Conservation (phyloP, 2,797 vertebrate species). For the Okamejei kenojei region DNA sequence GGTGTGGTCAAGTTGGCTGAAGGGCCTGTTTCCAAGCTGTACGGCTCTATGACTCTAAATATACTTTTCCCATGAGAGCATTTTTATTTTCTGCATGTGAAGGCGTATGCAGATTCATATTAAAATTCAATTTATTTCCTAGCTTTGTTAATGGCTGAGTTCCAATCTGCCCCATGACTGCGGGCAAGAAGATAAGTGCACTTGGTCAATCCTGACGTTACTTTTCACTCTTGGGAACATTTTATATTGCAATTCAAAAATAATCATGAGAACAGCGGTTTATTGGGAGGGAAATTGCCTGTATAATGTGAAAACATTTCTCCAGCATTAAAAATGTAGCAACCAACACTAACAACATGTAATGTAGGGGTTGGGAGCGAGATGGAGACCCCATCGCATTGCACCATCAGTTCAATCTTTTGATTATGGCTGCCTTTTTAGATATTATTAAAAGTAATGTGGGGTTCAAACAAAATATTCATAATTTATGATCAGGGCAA, state of each 20-base stretch:
- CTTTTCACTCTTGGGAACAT: neutral
- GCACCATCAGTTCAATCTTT: neutral
- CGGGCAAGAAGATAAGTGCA: neutral
- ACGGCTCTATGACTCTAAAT: neutral
- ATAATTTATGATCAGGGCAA: neutral
- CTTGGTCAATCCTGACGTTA: conserved; percentile 7
- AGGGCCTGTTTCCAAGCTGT: no score
- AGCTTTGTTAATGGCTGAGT: neutral
- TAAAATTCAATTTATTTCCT: neutral
- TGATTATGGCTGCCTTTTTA: neutral
- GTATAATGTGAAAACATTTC: neutral
- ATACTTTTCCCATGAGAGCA: neutral
- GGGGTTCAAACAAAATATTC: neutral
- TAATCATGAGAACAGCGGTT: neutral
- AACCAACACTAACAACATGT: neutral
- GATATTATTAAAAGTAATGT: neutral
- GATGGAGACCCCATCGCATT: no score
- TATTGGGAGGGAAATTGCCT: neutral
- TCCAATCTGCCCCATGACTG: neutral
- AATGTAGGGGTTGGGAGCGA: neutral
- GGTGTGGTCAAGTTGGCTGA: no score
- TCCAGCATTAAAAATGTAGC: neutral
- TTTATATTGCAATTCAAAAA: neutral
- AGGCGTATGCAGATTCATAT: neutral
- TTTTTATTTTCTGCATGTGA: neutral